phyloP scores from a whole-genome alignment of 2,113 vertebrate genomes.

The Petromus typicus region DNA sequence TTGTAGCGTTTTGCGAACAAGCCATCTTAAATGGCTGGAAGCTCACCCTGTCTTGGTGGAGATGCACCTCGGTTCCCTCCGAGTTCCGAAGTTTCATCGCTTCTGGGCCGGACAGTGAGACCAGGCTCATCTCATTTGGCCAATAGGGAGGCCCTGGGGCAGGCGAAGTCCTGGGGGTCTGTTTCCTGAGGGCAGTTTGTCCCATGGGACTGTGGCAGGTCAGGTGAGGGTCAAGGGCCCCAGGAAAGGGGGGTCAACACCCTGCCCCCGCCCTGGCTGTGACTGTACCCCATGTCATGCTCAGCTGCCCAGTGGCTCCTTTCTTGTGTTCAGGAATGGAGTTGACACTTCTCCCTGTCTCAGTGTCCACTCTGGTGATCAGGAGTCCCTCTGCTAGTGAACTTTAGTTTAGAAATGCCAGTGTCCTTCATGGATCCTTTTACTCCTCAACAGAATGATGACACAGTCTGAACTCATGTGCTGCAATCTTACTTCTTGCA shows the following conservation, averaged over 20 bases:
- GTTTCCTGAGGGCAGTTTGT: neutral
- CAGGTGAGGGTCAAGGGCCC: fast-evolving
- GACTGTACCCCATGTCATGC: neutral
- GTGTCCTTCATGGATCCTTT: neutral
- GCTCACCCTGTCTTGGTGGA: neutral
- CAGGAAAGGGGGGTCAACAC: fast-evolving
- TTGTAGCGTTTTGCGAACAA: conserved; percentile 66
- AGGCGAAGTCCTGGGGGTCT: no score
- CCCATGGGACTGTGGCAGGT: fast-evolving
- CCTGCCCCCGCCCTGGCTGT: no score
- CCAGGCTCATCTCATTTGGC: neutral
- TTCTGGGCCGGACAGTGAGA: neutral
- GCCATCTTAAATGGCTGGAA: conserved; percentile 72
- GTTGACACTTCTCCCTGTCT: neutral
- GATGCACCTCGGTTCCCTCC: neutral
- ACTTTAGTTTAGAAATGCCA: neutral
- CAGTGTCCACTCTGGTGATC: neutral
- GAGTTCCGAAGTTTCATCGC: neutral
- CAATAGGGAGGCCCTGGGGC: no score
- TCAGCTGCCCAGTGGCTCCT: fast-evolving
- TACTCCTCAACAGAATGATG: neutral
- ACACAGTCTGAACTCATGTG: neutral
- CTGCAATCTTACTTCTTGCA: neutral
- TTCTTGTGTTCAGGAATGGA: neutral
- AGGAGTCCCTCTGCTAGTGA: neutral